Percentiles rank a stretch among this genome's conserved stretches.
Evolutionary conservation across 2,113 vertebrate genomes (phyloP).

Genomic region (Sigmodon hispidus): DNA sequence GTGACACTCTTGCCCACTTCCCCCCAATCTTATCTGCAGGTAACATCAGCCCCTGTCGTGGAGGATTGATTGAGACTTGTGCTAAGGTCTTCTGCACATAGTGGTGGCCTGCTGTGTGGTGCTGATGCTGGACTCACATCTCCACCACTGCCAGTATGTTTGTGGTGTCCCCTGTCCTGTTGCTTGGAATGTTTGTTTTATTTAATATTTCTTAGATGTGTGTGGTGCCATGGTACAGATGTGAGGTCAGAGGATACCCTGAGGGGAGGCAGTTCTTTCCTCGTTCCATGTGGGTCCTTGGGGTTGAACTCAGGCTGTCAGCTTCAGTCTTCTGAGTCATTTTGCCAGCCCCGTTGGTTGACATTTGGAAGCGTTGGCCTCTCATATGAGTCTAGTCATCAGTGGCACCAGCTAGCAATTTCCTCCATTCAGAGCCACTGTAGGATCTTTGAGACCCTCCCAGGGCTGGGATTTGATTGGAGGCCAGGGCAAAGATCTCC

Average conservation of each 20-base stretch:
- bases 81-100: neutral
- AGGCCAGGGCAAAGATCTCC: neutral
- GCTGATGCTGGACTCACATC: neutral
- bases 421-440: neutral
- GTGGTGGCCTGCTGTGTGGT: neutral
- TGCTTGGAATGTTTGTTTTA: neutral
- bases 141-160: neutral
- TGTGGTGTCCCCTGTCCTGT: neutral
- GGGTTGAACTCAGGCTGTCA: neutral
- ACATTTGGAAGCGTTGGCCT: neutral
- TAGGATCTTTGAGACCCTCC: rapidly evolving
- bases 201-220: neutral
- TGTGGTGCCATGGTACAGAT: neutral
- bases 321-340: neutral
- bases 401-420: too few species aligned
- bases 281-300: neutral
- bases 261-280: neutral
- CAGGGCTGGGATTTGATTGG: neutral
- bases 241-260: neutral
- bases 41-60: neutral
- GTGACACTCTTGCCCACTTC: neutral
- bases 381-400: neutral
- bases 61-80: rapidly evolving
- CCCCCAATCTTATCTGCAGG: neutral
- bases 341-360: neutral